Percentiles rank a stretch among this genome's conserved stretches.
Evolutionary conservation across 2,113 vertebrate genomes (phyloP).

Genomic region (Spea multiplicata): DNA sequence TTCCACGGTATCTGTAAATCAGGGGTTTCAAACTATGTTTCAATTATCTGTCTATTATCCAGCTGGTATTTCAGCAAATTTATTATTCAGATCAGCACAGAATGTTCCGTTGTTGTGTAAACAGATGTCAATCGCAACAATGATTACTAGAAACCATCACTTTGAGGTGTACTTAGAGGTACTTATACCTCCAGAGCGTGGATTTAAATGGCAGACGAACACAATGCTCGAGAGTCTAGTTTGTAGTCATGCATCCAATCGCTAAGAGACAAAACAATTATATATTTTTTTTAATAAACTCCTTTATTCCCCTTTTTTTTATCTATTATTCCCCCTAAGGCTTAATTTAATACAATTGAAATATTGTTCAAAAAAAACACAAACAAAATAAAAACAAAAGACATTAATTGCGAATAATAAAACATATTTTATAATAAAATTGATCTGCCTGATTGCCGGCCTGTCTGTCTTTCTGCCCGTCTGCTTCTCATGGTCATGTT

Average conservation of each 20-base stretch:
- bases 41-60: constrained; percentile 82
- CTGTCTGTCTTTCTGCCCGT: background rate
- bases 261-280: constrained; percentile 75
- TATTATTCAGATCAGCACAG: constrained; percentile 82
- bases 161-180: constrained; percentile 80
- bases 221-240: constrained; percentile 78
- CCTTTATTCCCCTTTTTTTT: background rate
- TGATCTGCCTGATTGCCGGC: background rate
- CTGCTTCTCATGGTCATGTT: background rate
- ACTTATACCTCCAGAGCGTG: constrained; percentile 75
- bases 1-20: constrained; percentile 74
- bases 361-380: constrained; percentile 46
- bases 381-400: background rate
- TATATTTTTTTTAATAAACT: constrained; percentile 72
- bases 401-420: background rate
- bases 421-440: background rate
- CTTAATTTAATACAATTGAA: constrained; percentile 73
- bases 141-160: constrained; percentile 77
- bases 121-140: constrained; percentile 84
- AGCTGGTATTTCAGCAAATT: constrained; percentile 81
- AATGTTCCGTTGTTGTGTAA: constrained; percentile 82
- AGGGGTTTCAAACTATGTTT: constrained; percentile 82
- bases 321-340: constrained; percentile 31
- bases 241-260: constrained; percentile 64
- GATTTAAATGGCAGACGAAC: constrained; percentile 77